These are phyloP conservation scores for Chaetophractus vellerosus DNA, from an alignment of 2,797 vertebrate species.

Conservation along the genomic window DNA sequence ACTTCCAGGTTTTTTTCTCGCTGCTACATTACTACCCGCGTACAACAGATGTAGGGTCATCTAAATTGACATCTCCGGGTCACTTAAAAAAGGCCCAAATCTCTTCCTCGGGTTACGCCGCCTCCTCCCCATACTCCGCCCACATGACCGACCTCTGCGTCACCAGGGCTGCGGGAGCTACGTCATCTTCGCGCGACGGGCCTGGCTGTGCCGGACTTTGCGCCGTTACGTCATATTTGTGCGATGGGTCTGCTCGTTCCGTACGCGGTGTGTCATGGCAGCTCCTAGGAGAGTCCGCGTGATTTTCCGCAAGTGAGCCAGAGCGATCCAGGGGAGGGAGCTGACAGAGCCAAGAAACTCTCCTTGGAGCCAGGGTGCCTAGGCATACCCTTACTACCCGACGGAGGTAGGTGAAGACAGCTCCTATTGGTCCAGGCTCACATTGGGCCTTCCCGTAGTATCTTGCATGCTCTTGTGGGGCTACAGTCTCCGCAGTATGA, in stretches of 20 bases:
- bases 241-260: not conserved
- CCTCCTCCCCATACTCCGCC: not conserved
- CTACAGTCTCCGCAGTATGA: not conserved
- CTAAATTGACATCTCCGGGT: not conserved
- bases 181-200: slow-evolving; percentile 64
- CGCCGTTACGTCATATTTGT: slow-evolving; percentile 24
- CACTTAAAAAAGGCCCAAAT: rapidly evolving
- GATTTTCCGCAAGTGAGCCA: not conserved
- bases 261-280: not conserved
- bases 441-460: not conserved
- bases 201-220: not conserved
- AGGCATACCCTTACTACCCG: not conserved
- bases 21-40: rapidly evolving
- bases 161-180: not conserved
- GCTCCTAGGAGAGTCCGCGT: not conserved
- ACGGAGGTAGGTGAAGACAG: slow-evolving; percentile 75
- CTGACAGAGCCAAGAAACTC: not conserved
- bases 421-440: not conserved
- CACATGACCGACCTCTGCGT: not conserved
- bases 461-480: not conserved
- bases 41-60: rapidly evolving
- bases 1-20: not conserved
- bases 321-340: not conserved
- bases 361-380: not conserved
- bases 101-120: not conserved